Percentiles rank a stretch among this genome's conserved stretches.
Evolutionary conservation across 2,888 invertebrate genomes (phyloP).

Genomic region (Rhorus exstirpatorius): DNA sequence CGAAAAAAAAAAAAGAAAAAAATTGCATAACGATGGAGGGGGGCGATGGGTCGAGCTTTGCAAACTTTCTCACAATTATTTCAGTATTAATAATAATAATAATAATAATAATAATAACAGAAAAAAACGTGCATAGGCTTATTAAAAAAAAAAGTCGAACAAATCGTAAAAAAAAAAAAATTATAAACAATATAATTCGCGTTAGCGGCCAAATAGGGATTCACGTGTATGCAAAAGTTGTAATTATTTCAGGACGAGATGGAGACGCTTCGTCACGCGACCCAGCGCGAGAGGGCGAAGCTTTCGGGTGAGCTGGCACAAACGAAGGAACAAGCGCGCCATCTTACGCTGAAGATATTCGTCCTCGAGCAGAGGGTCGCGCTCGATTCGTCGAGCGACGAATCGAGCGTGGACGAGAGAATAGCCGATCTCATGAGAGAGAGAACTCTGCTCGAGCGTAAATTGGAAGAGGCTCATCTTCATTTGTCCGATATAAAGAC

Average conservation of each 20-base stretch:
- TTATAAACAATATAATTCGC: too few relatives aligned
- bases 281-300: constrained; percentile 90
- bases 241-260: constrained; percentile 90
- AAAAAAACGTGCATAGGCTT: constrained; percentile 44
- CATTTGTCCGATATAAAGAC: constrained; percentile 96
- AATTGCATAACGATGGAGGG: constrained; percentile 35
- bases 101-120: constrained; percentile 7
- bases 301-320: constrained; percentile 90
- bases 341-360: constrained; percentile 89
- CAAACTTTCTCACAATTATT: constrained; percentile 50
- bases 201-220: constrained; percentile 33
- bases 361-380: constrained; percentile 86
- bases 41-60: constrained; percentile 65
- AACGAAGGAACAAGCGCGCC: constrained; percentile 92
- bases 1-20: constrained; percentile 6
- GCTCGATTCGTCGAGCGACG: constrained; percentile 86
- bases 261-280: constrained; percentile 91
- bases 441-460: constrained; percentile 90
- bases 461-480: constrained; percentile 94
- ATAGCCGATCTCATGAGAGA: constrained; percentile 88
- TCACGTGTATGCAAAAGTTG: constrained; percentile 57
- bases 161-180: constrained; percentile 21
- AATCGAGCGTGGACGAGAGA: constrained; percentile 87
- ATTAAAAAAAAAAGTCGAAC: constrained; percentile 31
- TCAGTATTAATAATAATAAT: constrained; percentile 19